Base-by-base conservation (phyloP, 2,888 invertebrate species). In the Aphidoletes aphidimyza region DNA sequence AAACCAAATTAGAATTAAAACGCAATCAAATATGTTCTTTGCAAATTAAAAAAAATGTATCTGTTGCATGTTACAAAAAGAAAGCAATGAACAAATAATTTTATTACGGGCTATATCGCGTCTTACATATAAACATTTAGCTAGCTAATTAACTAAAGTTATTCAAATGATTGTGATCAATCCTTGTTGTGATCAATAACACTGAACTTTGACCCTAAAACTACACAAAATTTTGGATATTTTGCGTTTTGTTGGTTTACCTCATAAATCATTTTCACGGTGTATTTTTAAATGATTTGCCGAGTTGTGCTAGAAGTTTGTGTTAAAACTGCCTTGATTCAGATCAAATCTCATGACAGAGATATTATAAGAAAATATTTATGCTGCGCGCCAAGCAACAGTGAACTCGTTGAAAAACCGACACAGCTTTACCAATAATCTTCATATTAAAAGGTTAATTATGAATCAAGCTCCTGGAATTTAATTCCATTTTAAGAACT, bases 401-500 rank as follows among this genome's bases (percentile, higher is more conserved):
- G 54, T 26, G 11, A 69, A 69, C 3, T 14, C 69, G 69, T 69
- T 69, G 34, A 69, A 69, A 69, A 69, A 69, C 11, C 3, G 11
- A 69, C 69, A 69, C 69, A 2, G 69, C 30, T 69, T 69, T 14
- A 69, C 69, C 69, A 83, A 42, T 83, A 42, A 83, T 83, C 83
- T 83, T 83, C 83, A 83, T 83, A 83, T 42, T 83, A 83, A 84
- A 84, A 84, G 84, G 84, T 59, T 59, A 59, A 84, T 84, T 84
- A 84, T 84, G 54, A 84, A 84, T 42, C 45, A 84, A 39, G 84
- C 84, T 84, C 59, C 84, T 84, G 84, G 84, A 84, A 84, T 84
- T 84, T 84, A 84, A 84, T 84, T 83, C 83, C 83, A 83, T 39
- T 83, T 83, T 42, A 45, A 45, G 26, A 81, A 81, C n/a, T 37